Conservation (phyloP, 2,797 vertebrate genomes). For the Crocidura indochinensis region DNA sequence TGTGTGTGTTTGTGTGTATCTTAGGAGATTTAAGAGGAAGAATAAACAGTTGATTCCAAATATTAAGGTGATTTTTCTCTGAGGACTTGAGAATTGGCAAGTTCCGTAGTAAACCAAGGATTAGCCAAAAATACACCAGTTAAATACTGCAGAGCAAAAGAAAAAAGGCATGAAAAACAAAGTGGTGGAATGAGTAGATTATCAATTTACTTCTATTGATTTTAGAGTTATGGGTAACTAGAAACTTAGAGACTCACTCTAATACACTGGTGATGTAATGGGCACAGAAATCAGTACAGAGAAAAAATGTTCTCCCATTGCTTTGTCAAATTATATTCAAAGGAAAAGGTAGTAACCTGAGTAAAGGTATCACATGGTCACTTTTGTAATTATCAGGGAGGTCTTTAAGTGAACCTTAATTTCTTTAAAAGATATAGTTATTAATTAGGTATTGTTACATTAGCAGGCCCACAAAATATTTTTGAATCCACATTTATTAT, state of each 20-base stretch:
- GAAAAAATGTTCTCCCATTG: fast-evolving
- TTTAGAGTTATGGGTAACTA: neutral
- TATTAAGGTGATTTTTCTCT: neutral
- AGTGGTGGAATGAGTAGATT: neutral
- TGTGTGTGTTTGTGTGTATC: no score
- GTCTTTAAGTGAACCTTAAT: neutral
- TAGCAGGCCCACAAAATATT: neutral
- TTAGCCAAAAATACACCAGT: neutral
- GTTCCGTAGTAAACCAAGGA: neutral
- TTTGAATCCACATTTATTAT: neutral
- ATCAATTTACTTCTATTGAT: neutral
- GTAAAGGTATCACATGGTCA: neutral
- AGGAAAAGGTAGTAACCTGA: neutral
- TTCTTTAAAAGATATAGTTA: conserved; percentile 23
- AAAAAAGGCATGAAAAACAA: no score
- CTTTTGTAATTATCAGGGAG: conserved; percentile 7
- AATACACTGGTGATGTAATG: neutral
- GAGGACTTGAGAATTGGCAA: neutral
- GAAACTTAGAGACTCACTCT: neutral
- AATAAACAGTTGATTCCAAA: neutral
- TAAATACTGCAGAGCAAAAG: neutral
- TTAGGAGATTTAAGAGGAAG: neutral
- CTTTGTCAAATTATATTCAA: neutral
- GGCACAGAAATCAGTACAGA: neutral
- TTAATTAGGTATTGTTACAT: neutral